Evolutionary conservation across 2,888 invertebrate genomes (phyloP), one percentile per base, ranked within the genome.

Genomic region (Julus scandinavius): DNA sequence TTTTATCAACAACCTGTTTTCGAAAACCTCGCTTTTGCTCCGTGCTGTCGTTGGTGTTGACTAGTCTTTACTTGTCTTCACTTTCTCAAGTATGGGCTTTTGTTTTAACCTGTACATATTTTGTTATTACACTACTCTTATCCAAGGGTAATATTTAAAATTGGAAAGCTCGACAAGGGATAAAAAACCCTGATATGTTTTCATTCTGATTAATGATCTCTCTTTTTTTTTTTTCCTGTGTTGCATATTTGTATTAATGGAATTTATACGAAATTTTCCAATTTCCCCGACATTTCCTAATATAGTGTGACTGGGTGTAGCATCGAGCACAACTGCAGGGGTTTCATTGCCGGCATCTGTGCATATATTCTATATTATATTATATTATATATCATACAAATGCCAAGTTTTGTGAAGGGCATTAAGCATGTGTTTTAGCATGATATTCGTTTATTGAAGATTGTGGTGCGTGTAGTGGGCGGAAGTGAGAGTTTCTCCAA

Each of bases 381-480:
- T 15, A 54, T 29, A 29, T 29, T 29, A 54, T 54, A 54, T 54
- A 54, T 54, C 54, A 13, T 54, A 54, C 11, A 54, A 54, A 54
- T 54, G 54, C 54, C 54, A 54, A 54, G 13, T 54, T 54, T 54
- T 17, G 4, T 17, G 54, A 15, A 54, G 54, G 54, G 54, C 54
- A 54, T 54, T 54, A 54, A 9, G 54, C 54, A 54, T 54, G 54
- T 54, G 54, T 54, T 54, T 54, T 54, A 54, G 54, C 54, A 54
- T 54, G 54, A 54, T 54, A 54, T 54, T 54, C 54, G 54, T 54
- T 54, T 54, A 54, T 54, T 54, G 54, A 54, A 54, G 54, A 54
- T 13, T 54, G 54, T 54, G 54, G 54, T 15, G 54, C 54, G 54
- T 54, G 54, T 54, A 54, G 54, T 54, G 54, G 54, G 54, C 54